These are phyloP conservation scores for Chaetoderma sp. DNA, from an alignment of 2,888 invertebrate species.

Conservation along the genomic window DNA sequence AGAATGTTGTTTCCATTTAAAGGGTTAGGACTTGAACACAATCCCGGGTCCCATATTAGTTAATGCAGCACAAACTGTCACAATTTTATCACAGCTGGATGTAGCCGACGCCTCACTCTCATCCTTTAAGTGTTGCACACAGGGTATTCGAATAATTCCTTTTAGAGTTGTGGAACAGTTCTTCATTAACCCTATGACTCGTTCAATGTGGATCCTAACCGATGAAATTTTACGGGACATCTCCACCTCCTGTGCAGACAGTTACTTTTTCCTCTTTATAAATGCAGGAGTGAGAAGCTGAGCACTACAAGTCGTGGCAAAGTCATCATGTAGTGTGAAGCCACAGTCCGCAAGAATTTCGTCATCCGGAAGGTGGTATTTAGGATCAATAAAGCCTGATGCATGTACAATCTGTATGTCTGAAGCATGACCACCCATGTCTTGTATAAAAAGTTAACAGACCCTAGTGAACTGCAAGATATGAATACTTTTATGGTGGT, in stretches of 20 bases:
- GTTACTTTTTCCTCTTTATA: slow-evolving; percentile 35
- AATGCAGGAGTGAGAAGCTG: too few species aligned
- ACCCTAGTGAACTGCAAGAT: slow-evolving; percentile 23
- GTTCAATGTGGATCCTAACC: slow-evolving; percentile 38
- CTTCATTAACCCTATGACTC: slow-evolving; percentile 39
- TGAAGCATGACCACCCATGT: slow-evolving; percentile 38
- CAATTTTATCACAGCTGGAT: slow-evolving; percentile 25
- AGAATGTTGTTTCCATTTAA: too few species aligned
- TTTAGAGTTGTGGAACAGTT: slow-evolving; percentile 33
- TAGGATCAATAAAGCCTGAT: slow-evolving; percentile 28
- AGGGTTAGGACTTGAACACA: too few species aligned
- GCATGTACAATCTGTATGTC: slow-evolving; percentile 32
- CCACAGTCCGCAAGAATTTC: slow-evolving; percentile 40
- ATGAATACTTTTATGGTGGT: slow-evolving; percentile 21
- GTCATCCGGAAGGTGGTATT: slow-evolving; percentile 34
- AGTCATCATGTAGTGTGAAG: slow-evolving; percentile 39
- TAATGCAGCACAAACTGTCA: slow-evolving; percentile 28
- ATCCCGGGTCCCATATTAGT: slow-evolving; percentile 29
- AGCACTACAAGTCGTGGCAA: slow-evolving; percentile 30
- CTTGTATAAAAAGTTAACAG: slow-evolving; percentile 32
- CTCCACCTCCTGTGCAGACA: slow-evolving; percentile 36
- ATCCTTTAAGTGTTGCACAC: slow-evolving; percentile 23
- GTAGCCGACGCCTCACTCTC: background rate
- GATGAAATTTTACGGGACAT: slow-evolving; percentile 26
- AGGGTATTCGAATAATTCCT: slow-evolving; percentile 26